These are phyloP conservation scores for Atopsyche davidsoni DNA, from an alignment of 1,140 invertebrate species.

Conservation along the genomic window DNA sequence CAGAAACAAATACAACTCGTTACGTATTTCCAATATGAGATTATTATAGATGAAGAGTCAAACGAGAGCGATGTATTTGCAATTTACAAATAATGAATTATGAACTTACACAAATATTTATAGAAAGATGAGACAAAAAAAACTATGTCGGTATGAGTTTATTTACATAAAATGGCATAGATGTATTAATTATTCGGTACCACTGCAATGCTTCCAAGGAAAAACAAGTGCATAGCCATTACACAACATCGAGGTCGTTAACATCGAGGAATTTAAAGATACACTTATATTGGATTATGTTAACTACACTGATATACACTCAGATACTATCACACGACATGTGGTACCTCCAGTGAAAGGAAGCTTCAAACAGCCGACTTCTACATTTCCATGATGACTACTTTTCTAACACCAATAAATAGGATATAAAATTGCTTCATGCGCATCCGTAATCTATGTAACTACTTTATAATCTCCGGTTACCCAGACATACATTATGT, in stretches of 20 bases:
- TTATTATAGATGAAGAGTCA: no score
- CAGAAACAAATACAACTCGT: no score
- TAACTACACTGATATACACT: constrained; percentile 11
- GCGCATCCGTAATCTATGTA: constrained; percentile 25
- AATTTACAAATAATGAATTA: no score
- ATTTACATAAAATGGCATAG: constrained; percentile 2
- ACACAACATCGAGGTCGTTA: neutral
- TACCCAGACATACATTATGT: constrained; percentile 22
- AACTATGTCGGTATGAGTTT: neutral
- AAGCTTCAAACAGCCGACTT: constrained; percentile 21
- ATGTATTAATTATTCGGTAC: constrained; percentile 2
- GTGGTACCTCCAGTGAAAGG: constrained; percentile 19
- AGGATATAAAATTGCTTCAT: constrained; percentile 31
- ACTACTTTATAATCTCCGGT: constrained; percentile 25
- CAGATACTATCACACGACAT: constrained; percentile 22
- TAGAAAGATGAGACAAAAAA: constrained; percentile 1
- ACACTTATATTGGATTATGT: neutral
- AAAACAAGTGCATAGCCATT: constrained; percentile 1
- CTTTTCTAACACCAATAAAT: constrained; percentile 30
- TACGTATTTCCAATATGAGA: no score
- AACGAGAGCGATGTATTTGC: no score
- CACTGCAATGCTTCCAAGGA: constrained; percentile 1
- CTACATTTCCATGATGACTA: constrained; percentile 26
- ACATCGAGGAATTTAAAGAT: neutral
- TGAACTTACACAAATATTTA: neutral